These are phyloP conservation scores for Ptilodon capucinus DNA, from an alignment of 2,888 invertebrate genomes.

Conservation along the genomic window DNA sequence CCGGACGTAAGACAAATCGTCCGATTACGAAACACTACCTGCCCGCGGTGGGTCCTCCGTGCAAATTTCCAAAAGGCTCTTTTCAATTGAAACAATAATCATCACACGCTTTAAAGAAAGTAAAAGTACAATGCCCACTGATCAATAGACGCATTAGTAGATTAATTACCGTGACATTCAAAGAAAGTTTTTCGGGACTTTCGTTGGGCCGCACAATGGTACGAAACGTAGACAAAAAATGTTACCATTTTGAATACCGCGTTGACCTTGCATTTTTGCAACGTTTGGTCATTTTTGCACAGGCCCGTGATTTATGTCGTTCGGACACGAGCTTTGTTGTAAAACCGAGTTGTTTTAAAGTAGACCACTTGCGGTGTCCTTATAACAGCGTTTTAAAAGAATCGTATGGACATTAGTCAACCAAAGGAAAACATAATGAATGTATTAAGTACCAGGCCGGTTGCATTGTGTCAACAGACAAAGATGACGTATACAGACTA, in stretches of 20 bases:
- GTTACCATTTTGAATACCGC: constrained; percentile 54
- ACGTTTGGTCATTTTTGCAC: constrained; percentile 74
- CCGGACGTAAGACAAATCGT: constrained; percentile 80
- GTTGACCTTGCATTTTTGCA: constrained; percentile 70
- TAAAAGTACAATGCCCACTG: constrained; percentile 65
- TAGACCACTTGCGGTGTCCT: constrained; percentile 72
- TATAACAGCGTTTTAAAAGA: constrained; percentile 52
- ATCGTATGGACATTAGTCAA: constrained; percentile 44
- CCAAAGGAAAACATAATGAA: constrained; percentile 53
- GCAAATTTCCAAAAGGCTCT: constrained; percentile 61
- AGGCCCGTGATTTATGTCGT: constrained; percentile 69
- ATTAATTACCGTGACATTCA: constrained; percentile 72
- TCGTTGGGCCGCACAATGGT: constrained; percentile 52
- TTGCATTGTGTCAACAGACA: constrained; percentile 50
- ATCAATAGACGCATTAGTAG: constrained; percentile 62
- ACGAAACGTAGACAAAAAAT: constrained; percentile 41
- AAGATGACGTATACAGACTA: constrained; percentile 40
- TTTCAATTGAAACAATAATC: constrained; percentile 52
- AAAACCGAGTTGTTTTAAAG: constrained; percentile 61
- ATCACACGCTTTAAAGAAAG: constrained; percentile 60
- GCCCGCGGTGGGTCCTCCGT: constrained; percentile 70
- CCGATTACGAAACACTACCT: constrained; percentile 79
- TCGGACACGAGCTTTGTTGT: constrained; percentile 58
- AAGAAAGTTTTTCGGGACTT: constrained; percentile 68
- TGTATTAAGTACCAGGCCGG: constrained; percentile 48